Evolutionary conservation across 2,797 vertebrate species (phyloP).

Genomic region (Sebastolobus altivelis): DNA sequence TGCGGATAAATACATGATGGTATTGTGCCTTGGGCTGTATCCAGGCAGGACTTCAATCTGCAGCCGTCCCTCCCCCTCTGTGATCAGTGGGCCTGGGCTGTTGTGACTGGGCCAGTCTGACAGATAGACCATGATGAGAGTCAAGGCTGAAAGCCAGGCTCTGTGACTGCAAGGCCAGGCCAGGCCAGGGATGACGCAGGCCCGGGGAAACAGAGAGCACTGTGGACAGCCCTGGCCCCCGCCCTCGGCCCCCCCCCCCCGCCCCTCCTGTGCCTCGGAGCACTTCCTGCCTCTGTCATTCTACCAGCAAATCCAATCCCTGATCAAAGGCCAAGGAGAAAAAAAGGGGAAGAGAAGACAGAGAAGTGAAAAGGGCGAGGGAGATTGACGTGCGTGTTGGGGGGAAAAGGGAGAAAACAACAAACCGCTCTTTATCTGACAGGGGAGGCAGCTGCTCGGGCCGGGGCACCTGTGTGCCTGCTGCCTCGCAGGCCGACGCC

Average conservation of each 20-base stretch:
- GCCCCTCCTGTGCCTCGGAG: conserved; percentile 69
- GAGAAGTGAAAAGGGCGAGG: conserved; percentile 78
- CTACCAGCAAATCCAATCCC: conserved; percentile 82
- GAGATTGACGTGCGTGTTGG: conserved; percentile 78
- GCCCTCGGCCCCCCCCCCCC: conserved; percentile 34
- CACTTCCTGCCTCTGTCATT: conserved; percentile 84
- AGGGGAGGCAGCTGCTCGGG: conserved; percentile 78
- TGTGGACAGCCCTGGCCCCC: conserved; percentile 64
- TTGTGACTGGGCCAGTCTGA: conserved; percentile 70
- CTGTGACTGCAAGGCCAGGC: conserved; percentile 70
- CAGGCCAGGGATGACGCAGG: conserved; percentile 77
- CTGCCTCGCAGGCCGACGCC: conserved; percentile 74
- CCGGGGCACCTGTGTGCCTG: conserved; percentile 83
- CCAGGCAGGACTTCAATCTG: conserved; percentile 61
- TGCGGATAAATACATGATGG: conserved; percentile 62
- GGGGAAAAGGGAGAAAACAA: conserved; percentile 68
- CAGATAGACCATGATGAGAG: conserved; percentile 74
- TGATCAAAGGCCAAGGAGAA: conserved; percentile 83
- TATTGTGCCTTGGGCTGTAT: conserved; percentile 61
- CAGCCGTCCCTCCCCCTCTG: conserved; percentile 29
- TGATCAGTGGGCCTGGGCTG: conserved; percentile 56
- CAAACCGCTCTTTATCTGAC: conserved; percentile 82
- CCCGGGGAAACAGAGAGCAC: conserved; percentile 71
- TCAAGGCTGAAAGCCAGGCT: conserved; percentile 76
- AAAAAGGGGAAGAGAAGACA: conserved; percentile 71